Percentiles rank a stretch among this genome's conserved stretches.
phyloP scores from a whole-genome alignment of 2,113 vertebrate genomes.

The Vulpes ferrilata region DNA sequence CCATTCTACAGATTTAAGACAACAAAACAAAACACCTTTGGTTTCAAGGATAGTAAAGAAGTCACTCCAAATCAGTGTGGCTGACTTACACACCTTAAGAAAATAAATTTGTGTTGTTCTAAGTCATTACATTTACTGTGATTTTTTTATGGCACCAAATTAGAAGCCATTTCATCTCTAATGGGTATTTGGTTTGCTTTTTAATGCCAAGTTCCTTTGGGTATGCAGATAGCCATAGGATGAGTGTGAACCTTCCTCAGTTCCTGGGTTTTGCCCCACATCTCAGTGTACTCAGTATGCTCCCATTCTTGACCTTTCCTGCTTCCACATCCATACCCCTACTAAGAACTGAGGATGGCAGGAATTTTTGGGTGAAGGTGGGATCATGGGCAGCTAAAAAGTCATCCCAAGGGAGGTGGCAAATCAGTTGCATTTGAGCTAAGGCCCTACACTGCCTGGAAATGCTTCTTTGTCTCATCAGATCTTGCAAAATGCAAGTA shows the following conservation, averaged over 20 bases:
- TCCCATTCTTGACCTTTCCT: not conserved
- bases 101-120: not conserved
- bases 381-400: not conserved
- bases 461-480: not conserved
- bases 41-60: not conserved
- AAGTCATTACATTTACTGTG: not conserved
- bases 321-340: not conserved
- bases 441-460: not conserved
- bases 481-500: not conserved
- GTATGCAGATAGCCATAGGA: not conserved
- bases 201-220: not conserved
- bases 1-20: not conserved
- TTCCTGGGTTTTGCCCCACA: not conserved
- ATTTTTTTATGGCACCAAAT: not conserved
- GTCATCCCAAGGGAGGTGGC: too few species aligned
- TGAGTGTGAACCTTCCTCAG: not conserved
- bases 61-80: not conserved
- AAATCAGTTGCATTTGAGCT: not conserved
- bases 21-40: not conserved
- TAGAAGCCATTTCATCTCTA: not conserved
- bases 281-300: too few species aligned
- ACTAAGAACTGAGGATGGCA: not conserved
- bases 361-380: not conserved
- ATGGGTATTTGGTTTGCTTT: not conserved
- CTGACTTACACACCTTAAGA: not conserved